Percentiles rank a stretch among this genome's conserved stretches.
Conservation (phyloP, 2,888 invertebrate species). For the Perizoma affinitatum region DNA sequence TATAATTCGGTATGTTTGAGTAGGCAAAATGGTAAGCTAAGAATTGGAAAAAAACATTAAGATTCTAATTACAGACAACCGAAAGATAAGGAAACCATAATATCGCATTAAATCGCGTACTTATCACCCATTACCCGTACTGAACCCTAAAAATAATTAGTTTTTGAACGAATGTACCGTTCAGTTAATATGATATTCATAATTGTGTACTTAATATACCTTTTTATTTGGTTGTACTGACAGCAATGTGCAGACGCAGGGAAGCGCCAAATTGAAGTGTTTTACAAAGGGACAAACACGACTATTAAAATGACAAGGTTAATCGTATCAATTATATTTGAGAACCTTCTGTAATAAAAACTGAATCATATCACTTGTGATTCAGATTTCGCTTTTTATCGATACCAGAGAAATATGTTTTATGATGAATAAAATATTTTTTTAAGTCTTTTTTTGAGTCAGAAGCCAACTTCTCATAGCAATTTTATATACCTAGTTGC, state of each 20-base stretch:
- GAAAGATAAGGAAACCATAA: slow-evolving; percentile 11
- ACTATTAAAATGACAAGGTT: slow-evolving; percentile 40
- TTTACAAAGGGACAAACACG: slow-evolving; percentile 29
- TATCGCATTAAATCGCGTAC: slow-evolving; percentile 14
- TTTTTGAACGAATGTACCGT: slow-evolving; percentile 35
- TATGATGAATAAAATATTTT: too few species aligned
- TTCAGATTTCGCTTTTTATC: slow-evolving; percentile 3
- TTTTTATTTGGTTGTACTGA: slow-evolving; percentile 38
- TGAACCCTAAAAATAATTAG: slow-evolving; percentile 39
- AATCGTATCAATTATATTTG: slow-evolving; percentile 24
- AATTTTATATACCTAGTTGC: too few species aligned
- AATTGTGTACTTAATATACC: slow-evolving; percentile 39
- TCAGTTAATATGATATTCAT: slow-evolving; percentile 35
- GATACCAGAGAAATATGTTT: too few species aligned
- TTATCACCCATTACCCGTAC: slow-evolving; percentile 24
- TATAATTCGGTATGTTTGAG: too few species aligned
- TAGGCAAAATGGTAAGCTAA: not conserved
- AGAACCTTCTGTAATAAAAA: slow-evolving; percentile 22
- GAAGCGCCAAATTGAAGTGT: slow-evolving; percentile 36
- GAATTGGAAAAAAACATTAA: slow-evolving; percentile 9
- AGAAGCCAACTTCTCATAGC: too few species aligned
- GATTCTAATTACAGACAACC: slow-evolving; percentile 12
- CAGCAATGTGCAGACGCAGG: slow-evolving; percentile 34
- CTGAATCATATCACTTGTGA: slow-evolving; percentile 29
- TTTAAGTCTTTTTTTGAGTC: too few species aligned